phyloP scores from a whole-genome alignment of 2,888 invertebrate genomes.

The Lasioglossum vierecki region DNA sequence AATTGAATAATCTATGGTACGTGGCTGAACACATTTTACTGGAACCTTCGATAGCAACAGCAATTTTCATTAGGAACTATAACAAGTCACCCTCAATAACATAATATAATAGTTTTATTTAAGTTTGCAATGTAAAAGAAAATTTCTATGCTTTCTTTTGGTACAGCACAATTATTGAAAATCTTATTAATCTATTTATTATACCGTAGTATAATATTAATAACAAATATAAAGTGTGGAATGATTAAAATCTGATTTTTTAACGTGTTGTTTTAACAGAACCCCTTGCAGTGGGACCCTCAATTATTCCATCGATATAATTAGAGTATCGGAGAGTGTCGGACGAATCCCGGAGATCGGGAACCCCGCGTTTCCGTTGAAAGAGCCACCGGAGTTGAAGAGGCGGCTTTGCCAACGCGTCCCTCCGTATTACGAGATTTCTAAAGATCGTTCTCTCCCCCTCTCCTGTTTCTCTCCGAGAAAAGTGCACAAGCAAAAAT shows the following conservation, averaged over 20 bases:
- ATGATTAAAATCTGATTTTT: neutral
- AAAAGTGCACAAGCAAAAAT: neutral
- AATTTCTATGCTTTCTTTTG: too few species aligned
- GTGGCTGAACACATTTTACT: too few species aligned
- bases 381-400: constrained; percentile 1
- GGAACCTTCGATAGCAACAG: too few species aligned
- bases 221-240: too few species aligned
- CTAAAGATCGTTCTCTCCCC: neutral
- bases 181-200: neutral
- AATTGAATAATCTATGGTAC: too few species aligned
- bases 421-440: neutral
- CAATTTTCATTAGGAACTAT: too few species aligned
- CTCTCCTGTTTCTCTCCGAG: neutral
- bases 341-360: neutral
- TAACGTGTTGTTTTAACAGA: neutral
- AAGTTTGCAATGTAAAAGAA: too few species aligned
- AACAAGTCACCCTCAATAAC: too few species aligned
- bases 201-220: neutral
- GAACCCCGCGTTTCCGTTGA: neutral
- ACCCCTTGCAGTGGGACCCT: neutral
- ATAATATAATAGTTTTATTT: too few species aligned
- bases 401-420: neutral
- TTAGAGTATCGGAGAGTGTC: neutral
- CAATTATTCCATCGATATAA: neutral
- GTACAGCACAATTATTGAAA: too few species aligned